These are phyloP conservation scores for Platanista minor DNA, from an alignment of 2,113 vertebrate genomes.

Conservation along the genomic window DNA sequence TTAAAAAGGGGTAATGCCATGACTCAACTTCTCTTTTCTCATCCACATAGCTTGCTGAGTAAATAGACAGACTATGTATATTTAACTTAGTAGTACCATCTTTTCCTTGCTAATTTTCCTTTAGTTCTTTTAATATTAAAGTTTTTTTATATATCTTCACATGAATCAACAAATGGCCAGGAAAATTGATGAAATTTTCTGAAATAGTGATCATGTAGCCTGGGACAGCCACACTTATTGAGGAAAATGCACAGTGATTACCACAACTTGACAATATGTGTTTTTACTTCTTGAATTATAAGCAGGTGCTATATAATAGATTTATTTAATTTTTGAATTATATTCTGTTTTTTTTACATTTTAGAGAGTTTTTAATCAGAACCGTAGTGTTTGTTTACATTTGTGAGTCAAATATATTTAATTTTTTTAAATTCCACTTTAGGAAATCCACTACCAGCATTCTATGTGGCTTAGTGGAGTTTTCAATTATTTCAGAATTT, in stretches of 20 bases:
- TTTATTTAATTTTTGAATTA: not conserved
- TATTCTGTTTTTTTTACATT: not conserved
- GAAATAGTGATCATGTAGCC: not conserved
- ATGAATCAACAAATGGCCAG: not conserved
- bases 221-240: not conserved
- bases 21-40: not conserved
- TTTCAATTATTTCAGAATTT: constrained; percentile 29
- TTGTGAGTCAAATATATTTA: not conserved
- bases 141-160: not conserved
- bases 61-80: not conserved
- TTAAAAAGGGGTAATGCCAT: not conserved
- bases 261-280: not conserved
- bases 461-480: not conserved
- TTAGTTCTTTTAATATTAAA: not conserved
- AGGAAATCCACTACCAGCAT: not conserved
- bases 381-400: not conserved
- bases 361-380: not conserved
- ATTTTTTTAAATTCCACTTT: not conserved
- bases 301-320: not conserved
- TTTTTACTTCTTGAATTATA: not conserved
- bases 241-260: not conserved
- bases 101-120: not conserved
- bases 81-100: not conserved
- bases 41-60: not conserved
- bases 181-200: not conserved